Evolutionary conservation across 1,140 invertebrate genomes (phyloP).

Genomic region (Saccostrea glomerata): DNA sequence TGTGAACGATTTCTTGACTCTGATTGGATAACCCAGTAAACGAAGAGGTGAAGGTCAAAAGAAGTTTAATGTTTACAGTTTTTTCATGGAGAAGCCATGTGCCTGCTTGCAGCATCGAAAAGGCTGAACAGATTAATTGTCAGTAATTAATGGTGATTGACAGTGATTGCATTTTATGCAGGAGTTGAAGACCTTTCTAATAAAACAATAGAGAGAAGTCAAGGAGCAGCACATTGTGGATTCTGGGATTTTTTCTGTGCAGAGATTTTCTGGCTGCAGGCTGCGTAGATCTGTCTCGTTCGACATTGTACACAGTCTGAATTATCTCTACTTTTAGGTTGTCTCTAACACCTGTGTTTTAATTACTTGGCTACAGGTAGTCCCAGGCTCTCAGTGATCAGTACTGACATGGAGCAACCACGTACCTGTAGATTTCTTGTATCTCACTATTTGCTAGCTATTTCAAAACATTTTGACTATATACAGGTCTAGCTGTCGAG

Average conservation of each 20-base stretch:
- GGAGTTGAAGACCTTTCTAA: background rate
- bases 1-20: background rate
- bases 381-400: too few relatives aligned
- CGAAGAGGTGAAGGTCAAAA: background rate
- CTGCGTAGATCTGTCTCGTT: background rate
- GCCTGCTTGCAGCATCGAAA: constrained; percentile 15
- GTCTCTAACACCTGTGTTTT: too few relatives aligned
- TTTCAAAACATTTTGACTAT: too few relatives aligned
- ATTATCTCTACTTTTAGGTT: too few relatives aligned
- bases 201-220: background rate
- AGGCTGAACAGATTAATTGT: background rate
- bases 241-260: background rate
- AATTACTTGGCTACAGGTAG: too few relatives aligned
- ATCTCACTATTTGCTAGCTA: too few relatives aligned
- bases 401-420: too few relatives aligned
- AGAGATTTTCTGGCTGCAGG: constrained; percentile 16
- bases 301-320: too few relatives aligned
- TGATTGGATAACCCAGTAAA: constrained; percentile 28
- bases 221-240: background rate
- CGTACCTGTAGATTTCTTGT: too few relatives aligned
- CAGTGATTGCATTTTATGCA: constrained; percentile 19
- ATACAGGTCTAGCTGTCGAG: too few relatives aligned
- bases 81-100: constrained; percentile 27
- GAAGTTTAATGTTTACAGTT: constrained; percentile 28
- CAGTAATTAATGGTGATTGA: background rate